Evolutionary conservation across 2,113 vertebrate species (phyloP), one percentile per base, ranked within the genome.

Genomic region (Gadus chalcogrammus): DNA sequence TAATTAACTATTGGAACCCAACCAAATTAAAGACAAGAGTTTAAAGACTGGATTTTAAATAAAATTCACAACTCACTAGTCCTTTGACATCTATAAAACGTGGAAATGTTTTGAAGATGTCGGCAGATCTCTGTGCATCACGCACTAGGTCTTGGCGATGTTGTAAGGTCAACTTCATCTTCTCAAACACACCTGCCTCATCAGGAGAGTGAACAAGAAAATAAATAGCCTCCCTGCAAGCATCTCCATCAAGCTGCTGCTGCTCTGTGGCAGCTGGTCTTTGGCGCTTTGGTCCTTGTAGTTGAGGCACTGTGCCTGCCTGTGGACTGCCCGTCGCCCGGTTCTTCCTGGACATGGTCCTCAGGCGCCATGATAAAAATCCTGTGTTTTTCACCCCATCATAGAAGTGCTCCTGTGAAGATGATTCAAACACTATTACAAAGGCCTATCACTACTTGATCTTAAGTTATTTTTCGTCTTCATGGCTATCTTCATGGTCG

Each of bases 41-140:
- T 71, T 68, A 61, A 35, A 66, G 17, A 65, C 28, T 55, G 66
- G 31, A 15, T 15, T 17, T 58, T 58, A 68, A 59, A 65, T 24
- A 7, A 55, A 59, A 59, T 65, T 24, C 18, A 64, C 3, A 38
- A 67, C 64, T 77, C 55, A 71, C 74, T 24, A 61, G 48, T 15
- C 77, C 77, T 79, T 80, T 71, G 53, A 71, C 72, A 78, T 84
- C 75, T n/a, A 81, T 75, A 76, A 81, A 75, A 0, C 69, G 8
- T 77, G 82, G 82, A 18, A 79, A 81, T 48, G 66, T 74, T 74
- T 81, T 81, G 1, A 80, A 64, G 70, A 84, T 20, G 64, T 79
- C 79, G 65, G 70, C 42, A 15, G 68, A 58, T 76, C 73, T 74
- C 2, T 81, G 69, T 15, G 73, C 56, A 28, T 83, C 65, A 83